Conservation (phyloP, 1,140 invertebrate genomes). For the Pantala flavescens region DNA sequence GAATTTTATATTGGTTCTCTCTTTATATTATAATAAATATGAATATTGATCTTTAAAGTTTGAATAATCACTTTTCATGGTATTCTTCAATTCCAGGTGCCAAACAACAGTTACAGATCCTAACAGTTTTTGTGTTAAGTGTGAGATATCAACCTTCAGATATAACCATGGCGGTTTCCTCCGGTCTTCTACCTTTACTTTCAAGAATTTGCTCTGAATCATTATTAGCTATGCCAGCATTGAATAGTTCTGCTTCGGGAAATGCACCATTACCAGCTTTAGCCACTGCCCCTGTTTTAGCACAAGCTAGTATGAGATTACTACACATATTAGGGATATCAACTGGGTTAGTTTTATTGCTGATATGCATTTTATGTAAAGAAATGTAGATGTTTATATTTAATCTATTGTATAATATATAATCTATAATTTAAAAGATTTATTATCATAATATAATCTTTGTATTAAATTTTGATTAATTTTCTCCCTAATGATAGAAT, state of each 20-base stretch:
- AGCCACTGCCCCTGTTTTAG: slow-evolving; percentile 20
- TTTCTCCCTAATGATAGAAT: slow-evolving; percentile 29
- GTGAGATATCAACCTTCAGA: slow-evolving; percentile 45
- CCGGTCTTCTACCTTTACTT: slow-evolving; percentile 42
- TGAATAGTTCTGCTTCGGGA: slow-evolving; percentile 24
- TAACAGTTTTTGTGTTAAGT: slow-evolving; percentile 47
- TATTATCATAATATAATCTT: no score
- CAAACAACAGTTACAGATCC: slow-evolving; percentile 34
- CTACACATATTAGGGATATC: slow-evolving; percentile 46
- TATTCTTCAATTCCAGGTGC: slow-evolving; percentile 27
- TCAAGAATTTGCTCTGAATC: slow-evolving; percentile 31
- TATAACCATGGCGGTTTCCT: slow-evolving; percentile 45
- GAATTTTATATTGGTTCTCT: no score
- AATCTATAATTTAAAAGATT: no score
- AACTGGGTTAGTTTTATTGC: slow-evolving; percentile 28
- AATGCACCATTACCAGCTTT: slow-evolving; percentile 18
- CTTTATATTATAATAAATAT: no score
- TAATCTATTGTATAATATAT: no score
- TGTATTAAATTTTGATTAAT: no score
- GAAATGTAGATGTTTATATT: no score
- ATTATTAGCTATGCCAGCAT: background rate
- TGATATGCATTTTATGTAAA: background rate
- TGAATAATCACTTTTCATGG: no score
- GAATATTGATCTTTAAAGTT: no score
- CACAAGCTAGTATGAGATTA: slow-evolving; percentile 36